phyloP scores from a whole-genome alignment of 1,140 invertebrate genomes.

The Pogonognathellus flavescens region DNA sequence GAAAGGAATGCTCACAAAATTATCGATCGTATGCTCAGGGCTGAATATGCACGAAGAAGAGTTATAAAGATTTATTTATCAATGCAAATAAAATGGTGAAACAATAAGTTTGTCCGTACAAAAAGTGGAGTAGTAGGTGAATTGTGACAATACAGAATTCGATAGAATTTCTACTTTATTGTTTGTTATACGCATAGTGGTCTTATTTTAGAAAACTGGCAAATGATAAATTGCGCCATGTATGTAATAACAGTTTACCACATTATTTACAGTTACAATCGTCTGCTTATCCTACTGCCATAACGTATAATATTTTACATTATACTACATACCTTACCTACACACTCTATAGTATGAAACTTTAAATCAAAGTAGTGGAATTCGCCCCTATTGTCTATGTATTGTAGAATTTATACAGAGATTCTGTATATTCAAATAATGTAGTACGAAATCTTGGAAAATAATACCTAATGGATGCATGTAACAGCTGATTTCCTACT shows the following conservation, averaged over 20 bases:
- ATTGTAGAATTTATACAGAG: constrained; percentile 13
- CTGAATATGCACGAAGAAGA: no score
- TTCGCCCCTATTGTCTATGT: not conserved
- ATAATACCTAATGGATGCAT: no score
- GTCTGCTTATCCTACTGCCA: constrained; percentile 30
- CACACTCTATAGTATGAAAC: not conserved
- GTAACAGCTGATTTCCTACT: no score
- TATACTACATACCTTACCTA: not conserved
- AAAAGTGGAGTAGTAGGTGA: no score
- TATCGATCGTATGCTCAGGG: no score
- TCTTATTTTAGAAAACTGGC: constrained; percentile 42
- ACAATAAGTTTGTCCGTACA: no score
- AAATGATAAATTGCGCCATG: constrained; percentile 45
- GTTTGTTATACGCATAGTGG: not conserved
- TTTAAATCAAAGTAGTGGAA: constrained; percentile 16
- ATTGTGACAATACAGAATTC: not conserved
- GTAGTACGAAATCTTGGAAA: no score
- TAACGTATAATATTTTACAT: not conserved
- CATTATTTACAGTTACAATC: constrained; percentile 24
- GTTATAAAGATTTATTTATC: no score
- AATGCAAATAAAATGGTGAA: no score
- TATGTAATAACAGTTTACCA: constrained; percentile 24
- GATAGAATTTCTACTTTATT: constrained; percentile 34
- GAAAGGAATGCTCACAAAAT: no score
- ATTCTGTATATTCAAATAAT: constrained; percentile 2